A percentile compares a stretch with the other conserved stretches of the same genome.
Conservation (phyloP, 2,888 invertebrate genomes). For the Ametastegia equiseti region DNA sequence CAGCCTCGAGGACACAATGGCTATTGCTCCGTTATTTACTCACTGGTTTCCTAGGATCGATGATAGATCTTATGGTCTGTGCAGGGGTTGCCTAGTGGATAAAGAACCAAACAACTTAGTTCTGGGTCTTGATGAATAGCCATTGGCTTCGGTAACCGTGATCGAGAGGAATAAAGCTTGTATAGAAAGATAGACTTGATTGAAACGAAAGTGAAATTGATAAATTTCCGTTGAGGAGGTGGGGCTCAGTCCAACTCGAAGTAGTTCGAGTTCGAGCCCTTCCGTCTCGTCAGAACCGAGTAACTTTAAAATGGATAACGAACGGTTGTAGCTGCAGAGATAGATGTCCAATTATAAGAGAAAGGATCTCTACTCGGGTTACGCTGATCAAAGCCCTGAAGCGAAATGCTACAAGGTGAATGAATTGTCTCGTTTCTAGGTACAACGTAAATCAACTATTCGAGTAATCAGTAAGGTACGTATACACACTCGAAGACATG, state of each 20-base stretch:
- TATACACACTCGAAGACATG: neutral
- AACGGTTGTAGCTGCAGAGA: neutral
- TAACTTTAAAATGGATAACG: conserved; percentile 22
- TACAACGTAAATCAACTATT: neutral
- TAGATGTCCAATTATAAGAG: conserved; percentile 53
- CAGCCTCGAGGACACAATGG: neutral
- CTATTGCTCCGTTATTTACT: conserved; percentile 6
- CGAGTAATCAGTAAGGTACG: neutral
- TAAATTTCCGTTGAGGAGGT: conserved; percentile 37
- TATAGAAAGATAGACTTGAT: conserved; percentile 22
- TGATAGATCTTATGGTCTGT: neutral
- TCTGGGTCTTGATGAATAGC: conserved; percentile 38
- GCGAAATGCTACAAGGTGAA: neutral
- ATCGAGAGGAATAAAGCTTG: conserved; percentile 35
- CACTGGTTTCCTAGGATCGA: neutral
- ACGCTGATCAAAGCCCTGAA: neutral
- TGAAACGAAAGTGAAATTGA: conserved; percentile 49
- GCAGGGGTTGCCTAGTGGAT: neutral
- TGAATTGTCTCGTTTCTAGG: neutral
- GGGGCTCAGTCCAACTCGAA: conserved; percentile 24
- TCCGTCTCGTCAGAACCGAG: neutral
- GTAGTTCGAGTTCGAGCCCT: neutral
- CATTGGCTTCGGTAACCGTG: conserved; percentile 12
- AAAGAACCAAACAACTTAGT: conserved; percentile 32
- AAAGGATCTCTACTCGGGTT: neutral